phyloP scores from a whole-genome alignment of 2,888 invertebrate species.

The Ichneumon xanthorius region DNA sequence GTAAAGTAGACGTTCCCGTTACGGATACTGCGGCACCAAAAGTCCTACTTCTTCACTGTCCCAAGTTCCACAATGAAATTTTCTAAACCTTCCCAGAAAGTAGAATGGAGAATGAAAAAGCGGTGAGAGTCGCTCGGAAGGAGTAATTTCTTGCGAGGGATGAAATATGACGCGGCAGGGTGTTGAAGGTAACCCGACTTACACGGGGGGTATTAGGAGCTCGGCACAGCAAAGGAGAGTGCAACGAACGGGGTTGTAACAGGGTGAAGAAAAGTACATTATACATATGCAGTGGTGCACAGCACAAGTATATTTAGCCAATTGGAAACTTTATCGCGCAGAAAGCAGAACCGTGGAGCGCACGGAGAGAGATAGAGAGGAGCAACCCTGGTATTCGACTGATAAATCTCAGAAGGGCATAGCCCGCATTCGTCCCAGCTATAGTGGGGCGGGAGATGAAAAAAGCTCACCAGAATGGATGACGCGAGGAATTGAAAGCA shows the following conservation, averaged over 20 bases:
- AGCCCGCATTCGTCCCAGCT: neutral
- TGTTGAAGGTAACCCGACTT: constrained; percentile 66
- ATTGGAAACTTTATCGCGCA: neutral
- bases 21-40: neutral
- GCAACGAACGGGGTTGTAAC: constrained; percentile 37
- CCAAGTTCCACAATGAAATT: neutral
- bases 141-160: constrained; percentile 69
- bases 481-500: constrained; percentile 16
- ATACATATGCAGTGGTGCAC: constrained; percentile 8
- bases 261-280: constrained; percentile 42
- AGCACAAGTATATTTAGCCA: constrained; percentile 1
- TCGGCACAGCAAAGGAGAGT: constrained; percentile 27
- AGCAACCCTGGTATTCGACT: constrained; percentile 38
- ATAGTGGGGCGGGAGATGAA: neutral
- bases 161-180: constrained; percentile 28
- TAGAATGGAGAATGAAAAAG: constrained; percentile 1
- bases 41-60: neutral
- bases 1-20: neutral
- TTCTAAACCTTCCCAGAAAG: constrained; percentile 9
- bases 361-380: neutral
- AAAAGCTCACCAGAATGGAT: constrained; percentile 13
- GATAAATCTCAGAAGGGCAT: constrained; percentile 11
- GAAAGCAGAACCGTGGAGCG: neutral
- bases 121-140: constrained; percentile 61
- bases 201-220: constrained; percentile 38